These are phyloP conservation scores for Caligus rogercresseyi DNA, from an alignment of 1,140 invertebrate species.

Conservation along the genomic window DNA sequence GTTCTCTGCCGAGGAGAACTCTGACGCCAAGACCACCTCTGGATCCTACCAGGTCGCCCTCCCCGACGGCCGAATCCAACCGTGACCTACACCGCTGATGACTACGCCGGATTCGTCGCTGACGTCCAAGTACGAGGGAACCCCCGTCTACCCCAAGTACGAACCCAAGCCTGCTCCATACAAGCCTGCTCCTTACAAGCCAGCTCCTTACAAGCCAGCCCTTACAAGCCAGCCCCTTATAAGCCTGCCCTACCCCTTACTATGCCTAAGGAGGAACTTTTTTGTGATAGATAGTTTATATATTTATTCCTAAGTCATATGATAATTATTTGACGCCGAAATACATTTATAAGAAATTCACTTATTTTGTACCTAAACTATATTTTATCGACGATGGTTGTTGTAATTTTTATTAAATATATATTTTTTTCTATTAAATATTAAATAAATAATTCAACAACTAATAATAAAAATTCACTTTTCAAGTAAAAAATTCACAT, in stretches of 20 bases:
- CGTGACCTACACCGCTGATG: slow-evolving; percentile 20
- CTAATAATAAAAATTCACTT: too few relatives aligned
- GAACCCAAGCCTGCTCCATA: slow-evolving; percentile 12
- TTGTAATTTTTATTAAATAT: too few relatives aligned
- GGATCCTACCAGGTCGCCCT: slow-evolving; percentile 22
- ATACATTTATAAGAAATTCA: too few relatives aligned
- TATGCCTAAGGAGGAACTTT: slow-evolving; percentile 1
- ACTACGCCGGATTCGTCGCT: slow-evolving; percentile 21
- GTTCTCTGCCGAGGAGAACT: slow-evolving; percentile 20
- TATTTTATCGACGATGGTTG: too few relatives aligned
- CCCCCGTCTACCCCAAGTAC: slow-evolving; percentile 5
- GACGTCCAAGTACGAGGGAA: slow-evolving; percentile 21
- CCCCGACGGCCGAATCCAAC: slow-evolving; percentile 22
- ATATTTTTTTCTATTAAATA: too few relatives aligned
- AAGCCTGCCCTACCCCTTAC: neutral
- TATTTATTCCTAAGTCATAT: neutral
- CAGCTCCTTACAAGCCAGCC: slow-evolving; percentile 12
- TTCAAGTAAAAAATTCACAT: too few relatives aligned
- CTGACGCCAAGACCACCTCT: slow-evolving; percentile 20
- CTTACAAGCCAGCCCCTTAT: neutral
- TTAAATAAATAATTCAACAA: too few relatives aligned
- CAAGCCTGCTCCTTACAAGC: slow-evolving; percentile 14
- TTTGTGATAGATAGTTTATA: neutral
- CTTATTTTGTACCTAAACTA: too few relatives aligned
- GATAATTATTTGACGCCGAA: neutral